Evolutionary conservation across 2,113 vertebrate species (phyloP).

Genomic region (Gulo gulo): DNA sequence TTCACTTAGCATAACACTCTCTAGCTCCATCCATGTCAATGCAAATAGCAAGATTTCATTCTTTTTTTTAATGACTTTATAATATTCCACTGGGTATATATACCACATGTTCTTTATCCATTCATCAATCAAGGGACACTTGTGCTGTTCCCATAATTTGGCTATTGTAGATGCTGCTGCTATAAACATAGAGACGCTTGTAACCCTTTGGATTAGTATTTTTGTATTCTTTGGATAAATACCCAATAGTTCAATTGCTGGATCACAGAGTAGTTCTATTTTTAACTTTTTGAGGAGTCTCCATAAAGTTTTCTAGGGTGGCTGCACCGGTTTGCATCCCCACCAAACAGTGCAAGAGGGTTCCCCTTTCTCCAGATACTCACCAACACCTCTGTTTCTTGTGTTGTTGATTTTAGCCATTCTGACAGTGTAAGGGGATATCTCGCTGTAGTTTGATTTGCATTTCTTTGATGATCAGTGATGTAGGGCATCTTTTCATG

Average conservation of each 20-base stretch:
- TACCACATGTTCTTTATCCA: neutral
- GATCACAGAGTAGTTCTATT: neutral
- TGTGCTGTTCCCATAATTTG: neutral
- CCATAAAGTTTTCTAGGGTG: neutral
- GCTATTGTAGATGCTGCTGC: neutral
- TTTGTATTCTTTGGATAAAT: neutral
- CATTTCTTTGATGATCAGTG: too few relatives aligned
- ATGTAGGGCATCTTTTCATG: too few relatives aligned
- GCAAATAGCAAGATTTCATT: neutral
- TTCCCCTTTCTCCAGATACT: neutral
- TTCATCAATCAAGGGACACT: neutral
- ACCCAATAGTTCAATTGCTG: neutral
- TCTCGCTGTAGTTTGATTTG: too few relatives aligned
- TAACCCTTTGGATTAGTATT: neutral
- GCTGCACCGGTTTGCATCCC: neutral
- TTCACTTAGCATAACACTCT: neutral
- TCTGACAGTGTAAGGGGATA: too few relatives aligned
- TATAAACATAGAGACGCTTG: neutral
- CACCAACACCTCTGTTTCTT: neutral
- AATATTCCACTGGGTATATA: neutral
- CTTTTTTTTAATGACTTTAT: neutral
- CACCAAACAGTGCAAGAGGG: neutral
- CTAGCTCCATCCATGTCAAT: neutral
- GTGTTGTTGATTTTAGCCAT: neutral
- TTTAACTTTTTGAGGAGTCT: neutral